These are phyloP conservation scores for Pelobates fuscus DNA, from an alignment of 2,113 vertebrate genomes.

Conservation along the genomic window DNA sequence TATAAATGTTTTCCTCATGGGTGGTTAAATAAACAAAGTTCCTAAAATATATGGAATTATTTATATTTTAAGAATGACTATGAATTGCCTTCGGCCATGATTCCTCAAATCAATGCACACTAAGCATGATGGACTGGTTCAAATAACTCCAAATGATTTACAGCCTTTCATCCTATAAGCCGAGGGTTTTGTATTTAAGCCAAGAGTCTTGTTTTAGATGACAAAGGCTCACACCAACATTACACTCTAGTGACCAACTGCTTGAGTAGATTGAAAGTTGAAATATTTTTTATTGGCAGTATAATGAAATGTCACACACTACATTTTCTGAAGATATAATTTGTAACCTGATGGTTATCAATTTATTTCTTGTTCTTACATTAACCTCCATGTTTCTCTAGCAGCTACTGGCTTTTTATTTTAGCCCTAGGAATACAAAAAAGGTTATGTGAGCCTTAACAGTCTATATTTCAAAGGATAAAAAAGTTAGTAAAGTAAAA, in stretches of 20 bases:
- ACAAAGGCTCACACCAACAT: constrained; percentile 66
- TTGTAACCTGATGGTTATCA: constrained; percentile 51
- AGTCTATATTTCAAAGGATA: too few relatives aligned
- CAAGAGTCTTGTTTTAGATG: constrained; percentile 70
- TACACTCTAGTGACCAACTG: constrained; percentile 64
- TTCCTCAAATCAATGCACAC: constrained; percentile 71
- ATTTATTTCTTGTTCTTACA: constrained; percentile 44
- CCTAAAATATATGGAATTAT: constrained; percentile 65
- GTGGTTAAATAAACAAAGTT: constrained; percentile 62
- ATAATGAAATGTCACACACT: constrained; percentile 56
- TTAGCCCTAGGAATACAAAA: constrained; percentile 2
- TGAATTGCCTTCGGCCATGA: constrained; percentile 66
- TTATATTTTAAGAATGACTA: constrained; percentile 65
- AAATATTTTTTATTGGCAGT: constrained; percentile 55
- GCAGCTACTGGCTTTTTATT: constrained; percentile 28
- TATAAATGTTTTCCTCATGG: constrained; percentile 30
- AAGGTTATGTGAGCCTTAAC: too few relatives aligned
- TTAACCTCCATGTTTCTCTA: constrained; percentile 38
- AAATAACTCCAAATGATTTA: constrained; percentile 76
- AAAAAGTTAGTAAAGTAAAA: too few relatives aligned
- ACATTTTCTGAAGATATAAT: constrained; percentile 56
- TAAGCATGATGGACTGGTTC: constrained; percentile 75
- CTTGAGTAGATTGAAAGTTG: constrained; percentile 63
- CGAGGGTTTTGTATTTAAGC: constrained; percentile 73
- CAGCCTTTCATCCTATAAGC: constrained; percentile 71